phyloP scores from a whole-genome alignment of 2,888 invertebrate genomes.

The Tiliacea aurago region DNA sequence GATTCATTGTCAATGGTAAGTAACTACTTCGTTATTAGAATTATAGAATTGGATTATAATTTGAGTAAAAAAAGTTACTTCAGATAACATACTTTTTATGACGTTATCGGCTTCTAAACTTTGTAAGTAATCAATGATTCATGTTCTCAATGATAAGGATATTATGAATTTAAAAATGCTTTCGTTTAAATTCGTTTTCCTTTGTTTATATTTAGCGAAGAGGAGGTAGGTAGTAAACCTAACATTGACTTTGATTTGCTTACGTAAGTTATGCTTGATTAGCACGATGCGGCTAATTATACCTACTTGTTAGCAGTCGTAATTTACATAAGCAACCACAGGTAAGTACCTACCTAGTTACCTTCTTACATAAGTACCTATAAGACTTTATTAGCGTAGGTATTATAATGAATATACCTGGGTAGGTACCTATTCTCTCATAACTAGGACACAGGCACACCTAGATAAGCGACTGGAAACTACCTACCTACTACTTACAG shows the following conservation, averaged over 20 bases:
- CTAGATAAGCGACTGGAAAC: not conserved
- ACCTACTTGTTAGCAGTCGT: constrained; percentile 4
- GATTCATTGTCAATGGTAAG: constrained; percentile 87
- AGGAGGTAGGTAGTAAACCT: not conserved
- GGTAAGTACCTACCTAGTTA: no score
- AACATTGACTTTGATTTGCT: constrained; percentile 21
- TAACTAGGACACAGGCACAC: not conserved
- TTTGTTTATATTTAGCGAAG: not conserved
- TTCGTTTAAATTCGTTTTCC: not conserved
- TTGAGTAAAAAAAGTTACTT: no score
- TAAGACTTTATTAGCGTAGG: no score
- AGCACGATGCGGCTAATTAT: constrained; percentile 28
- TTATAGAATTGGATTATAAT: no score
- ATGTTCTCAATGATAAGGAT: not conserved
- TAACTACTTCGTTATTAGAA: constrained; percentile 29
- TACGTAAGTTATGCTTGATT: constrained; percentile 22
- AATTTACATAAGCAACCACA: not conserved
- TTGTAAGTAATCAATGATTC: not conserved
- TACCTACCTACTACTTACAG: no score
- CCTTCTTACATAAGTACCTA: not conserved
- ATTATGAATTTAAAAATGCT: not conserved
- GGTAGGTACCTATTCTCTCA: not conserved
- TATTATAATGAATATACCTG: not conserved
- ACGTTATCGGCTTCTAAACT: not conserved
- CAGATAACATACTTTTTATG: not conserved